Evolutionary conservation across 2,888 invertebrate species (phyloP).

Genomic region (Amblyjoppa fuscipennis): DNA sequence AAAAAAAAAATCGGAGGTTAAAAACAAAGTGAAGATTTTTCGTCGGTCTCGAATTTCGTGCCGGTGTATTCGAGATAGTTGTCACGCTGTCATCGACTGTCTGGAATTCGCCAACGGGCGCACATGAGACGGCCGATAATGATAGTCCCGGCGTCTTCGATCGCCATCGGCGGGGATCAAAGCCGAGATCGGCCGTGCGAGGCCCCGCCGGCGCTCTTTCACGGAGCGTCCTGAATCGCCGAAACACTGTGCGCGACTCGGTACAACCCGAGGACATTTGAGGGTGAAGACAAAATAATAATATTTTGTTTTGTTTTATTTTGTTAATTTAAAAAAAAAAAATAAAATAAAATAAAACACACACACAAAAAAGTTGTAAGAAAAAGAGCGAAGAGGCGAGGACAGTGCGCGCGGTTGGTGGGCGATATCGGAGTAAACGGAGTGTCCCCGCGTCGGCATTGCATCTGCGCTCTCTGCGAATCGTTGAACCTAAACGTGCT

Average conservation of each 20-base stretch:
- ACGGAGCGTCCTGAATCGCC: background rate
- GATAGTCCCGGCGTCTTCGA: constrained; percentile 29
- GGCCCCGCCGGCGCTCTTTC: background rate
- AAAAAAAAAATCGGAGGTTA: background rate
- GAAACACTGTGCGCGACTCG: background rate
- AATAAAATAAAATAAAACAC: too few relatives aligned
- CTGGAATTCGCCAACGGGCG: constrained; percentile 29
- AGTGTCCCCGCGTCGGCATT: too few relatives aligned
- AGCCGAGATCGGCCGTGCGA: constrained; percentile 46
- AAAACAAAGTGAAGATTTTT: background rate
- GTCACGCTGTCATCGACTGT: constrained; percentile 32
- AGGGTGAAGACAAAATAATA: background rate
- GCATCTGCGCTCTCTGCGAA: constrained; percentile 23
- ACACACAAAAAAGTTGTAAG: too few relatives aligned
- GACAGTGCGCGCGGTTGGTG: constrained; percentile 13
- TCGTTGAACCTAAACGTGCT: constrained; percentile 50
- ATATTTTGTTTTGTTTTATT: too few relatives aligned
- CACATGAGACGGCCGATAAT: constrained; percentile 44
- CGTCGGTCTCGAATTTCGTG: background rate
- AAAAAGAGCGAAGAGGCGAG: background rate
- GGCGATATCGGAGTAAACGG: background rate
- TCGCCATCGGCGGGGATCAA: constrained; percentile 38
- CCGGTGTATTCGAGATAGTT: constrained; percentile 10
- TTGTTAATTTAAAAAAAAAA: too few relatives aligned
- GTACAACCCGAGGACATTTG: background rate